Percentiles rank a stretch among this genome's conserved stretches.
phyloP scores from a whole-genome alignment of 2,113 vertebrate genomes.

The Oreochromis spilurus region DNA sequence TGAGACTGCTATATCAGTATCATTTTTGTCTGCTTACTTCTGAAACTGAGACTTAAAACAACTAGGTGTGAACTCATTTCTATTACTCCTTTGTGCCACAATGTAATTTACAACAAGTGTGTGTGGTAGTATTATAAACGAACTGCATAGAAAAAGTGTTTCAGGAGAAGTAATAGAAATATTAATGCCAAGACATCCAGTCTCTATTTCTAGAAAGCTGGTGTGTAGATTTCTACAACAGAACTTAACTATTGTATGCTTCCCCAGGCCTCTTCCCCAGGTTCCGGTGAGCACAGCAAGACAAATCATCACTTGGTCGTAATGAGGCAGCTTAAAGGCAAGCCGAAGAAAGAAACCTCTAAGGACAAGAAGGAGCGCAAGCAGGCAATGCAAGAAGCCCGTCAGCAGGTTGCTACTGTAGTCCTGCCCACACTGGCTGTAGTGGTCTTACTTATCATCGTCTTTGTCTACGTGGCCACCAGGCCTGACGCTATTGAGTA shows the following conservation, averaged over 20 bases:
- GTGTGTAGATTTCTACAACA: not conserved
- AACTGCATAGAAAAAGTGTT: not conserved
- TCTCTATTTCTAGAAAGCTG: not conserved
- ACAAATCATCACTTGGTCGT: slow-evolving; percentile 11
- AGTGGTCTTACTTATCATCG: slow-evolving; percentile 86
- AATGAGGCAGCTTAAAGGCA: slow-evolving; percentile 98
- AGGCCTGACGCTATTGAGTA: slow-evolving; percentile 83
- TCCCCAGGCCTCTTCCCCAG: not conserved
- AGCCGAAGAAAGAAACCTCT: slow-evolving; percentile 94
- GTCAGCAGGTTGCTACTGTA: slow-evolving; percentile 88
- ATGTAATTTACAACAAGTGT: not conserved
- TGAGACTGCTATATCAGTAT: not conserved
- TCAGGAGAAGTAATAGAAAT: not conserved
- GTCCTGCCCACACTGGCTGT: slow-evolving; percentile 88
- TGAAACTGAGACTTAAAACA: not conserved
- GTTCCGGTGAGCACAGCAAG: not conserved
- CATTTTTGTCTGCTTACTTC: not conserved
- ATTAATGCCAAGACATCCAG: not conserved
- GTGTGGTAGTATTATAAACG: not conserved
- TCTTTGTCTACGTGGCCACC: slow-evolving; percentile 94
- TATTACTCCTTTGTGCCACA: not conserved
- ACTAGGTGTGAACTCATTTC: not conserved
- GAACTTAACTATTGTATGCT: not conserved
- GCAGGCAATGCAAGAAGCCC: slow-evolving; percentile 95
- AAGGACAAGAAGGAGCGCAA: slow-evolving; percentile 96